Base-by-base conservation (phyloP, 2,797 vertebrate species). In the Crax fasciolata region DNA sequence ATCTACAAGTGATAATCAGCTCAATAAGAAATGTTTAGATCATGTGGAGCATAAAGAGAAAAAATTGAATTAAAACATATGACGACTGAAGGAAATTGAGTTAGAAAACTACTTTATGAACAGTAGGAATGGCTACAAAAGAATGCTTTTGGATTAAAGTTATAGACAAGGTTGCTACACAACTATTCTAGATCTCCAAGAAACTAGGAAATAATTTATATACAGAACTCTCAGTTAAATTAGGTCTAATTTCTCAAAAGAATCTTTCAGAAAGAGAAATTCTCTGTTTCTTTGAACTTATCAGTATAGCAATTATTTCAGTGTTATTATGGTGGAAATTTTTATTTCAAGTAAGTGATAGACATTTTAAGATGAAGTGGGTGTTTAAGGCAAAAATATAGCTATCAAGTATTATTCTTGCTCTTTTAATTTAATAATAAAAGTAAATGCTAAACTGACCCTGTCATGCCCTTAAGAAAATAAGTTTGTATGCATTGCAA, bases 131-230 rank as follows among this genome's bases (percentile, higher is more conserved):
- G 76, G 32, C n/a, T 48, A 75, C 51, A 92, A 93, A 95, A 93
- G 65, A 90, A 80, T 94, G 87, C 88, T 94, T 96, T 91, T 74
- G 21, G 32, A 80, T 90, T n/a, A 54, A 78, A 86, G 27, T 87
- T 92, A 73, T 16, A 63, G 41, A 61, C 24, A 90, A 67, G 55
- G 44, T 87, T 95, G 58, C 49, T 79, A 51, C 0, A 48, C 6
- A 79, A 93, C 68, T 74, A 59, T 5, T 67, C 16, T 48, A 61
- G 32, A 79, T 63, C 32, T 89, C 49, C 63, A 87, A 59, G 11
- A 88, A 81, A 63, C 66, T 24, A 75, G 81, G 20, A 79, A 93
- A 91, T 73, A 83, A 78, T 77, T 71, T 68, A 71, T 51, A 44
- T 30, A 24, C 16, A 94, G 66, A 96, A 95, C 41, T 94, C 52